These are phyloP conservation scores for Columba livia DNA, from an alignment of 2,113 vertebrate species.

Conservation along the genomic window DNA sequence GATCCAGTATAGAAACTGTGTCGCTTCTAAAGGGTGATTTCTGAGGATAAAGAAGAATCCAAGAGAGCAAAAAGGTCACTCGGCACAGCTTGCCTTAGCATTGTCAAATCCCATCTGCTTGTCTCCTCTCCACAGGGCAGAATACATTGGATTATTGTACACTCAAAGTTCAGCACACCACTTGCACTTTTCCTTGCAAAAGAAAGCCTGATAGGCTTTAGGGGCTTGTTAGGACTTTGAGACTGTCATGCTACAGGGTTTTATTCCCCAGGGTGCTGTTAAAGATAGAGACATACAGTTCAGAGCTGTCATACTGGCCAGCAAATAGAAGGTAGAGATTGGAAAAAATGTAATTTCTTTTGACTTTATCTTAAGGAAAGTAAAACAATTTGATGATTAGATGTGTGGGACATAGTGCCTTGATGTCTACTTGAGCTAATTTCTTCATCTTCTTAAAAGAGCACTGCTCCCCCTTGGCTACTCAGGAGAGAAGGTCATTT, in stretches of 20 bases:
- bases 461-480: constrained; percentile 69
- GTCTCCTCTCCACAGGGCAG: constrained; percentile 68
- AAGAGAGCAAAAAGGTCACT: constrained; percentile 67
- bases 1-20: neutral
- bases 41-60: constrained; percentile 5
- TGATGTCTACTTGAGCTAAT: constrained; percentile 73
- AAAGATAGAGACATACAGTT: constrained; percentile 60
- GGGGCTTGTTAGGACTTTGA: constrained; percentile 60
- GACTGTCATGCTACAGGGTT: constrained; percentile 58
- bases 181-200: constrained; percentile 68
- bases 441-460: constrained; percentile 70
- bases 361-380: constrained; percentile 73
- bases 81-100: constrained; percentile 20
- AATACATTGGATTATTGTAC: constrained; percentile 65
- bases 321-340: constrained; percentile 62
- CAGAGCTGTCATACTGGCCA: constrained; percentile 69
- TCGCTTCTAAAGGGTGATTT: constrained; percentile 7
- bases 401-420: constrained; percentile 71
- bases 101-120: constrained; percentile 78
- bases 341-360: constrained; percentile 71
- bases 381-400: constrained; percentile 67
- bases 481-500: constrained; percentile 69
- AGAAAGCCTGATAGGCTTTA: constrained; percentile 64
- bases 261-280: constrained; percentile 61
- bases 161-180: constrained; percentile 67